Evolutionary conservation across 2,888 invertebrate species (phyloP), one percentile per base, ranked within the genome.

Genomic region (Meganola albula): DNA sequence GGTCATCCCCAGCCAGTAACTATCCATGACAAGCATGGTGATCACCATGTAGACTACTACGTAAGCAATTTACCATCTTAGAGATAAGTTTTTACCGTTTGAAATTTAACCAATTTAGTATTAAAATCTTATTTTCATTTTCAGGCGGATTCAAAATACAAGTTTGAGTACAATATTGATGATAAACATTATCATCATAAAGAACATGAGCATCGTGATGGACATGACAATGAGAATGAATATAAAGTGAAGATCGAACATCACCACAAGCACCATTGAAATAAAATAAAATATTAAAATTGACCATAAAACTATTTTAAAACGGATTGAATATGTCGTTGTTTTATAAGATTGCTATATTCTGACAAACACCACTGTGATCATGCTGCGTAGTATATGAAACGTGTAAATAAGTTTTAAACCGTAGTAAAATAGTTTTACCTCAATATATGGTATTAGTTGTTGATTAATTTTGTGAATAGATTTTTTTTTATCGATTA

Each of bases 121-220:
- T 20, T 7, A 20, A 5, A n/a, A 5, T 5, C 3, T 20, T n/a
- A 20, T n/a, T 20, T 3, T 20, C n/a, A 20, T 20, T 7, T n/a
- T 1, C 48, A 66, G 64, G 48, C 60, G 3, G 47, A 58, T 27
- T 58, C 63, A 3, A 63, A 63, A 31, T 64, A 64, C 40, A 55
- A 59, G 25, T 80, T 75, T 53, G 74, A 68, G 44, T 84, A 83
- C 54, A 74, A 76, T 29, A 84, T 85, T 12, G 58, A 70, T 31
- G 83, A 84, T 49, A 65, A 66, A 8, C 76, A 80, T 54, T 85
- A 86, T 63, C 60, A 69, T 53, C 79, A 82, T 59, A 51, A 53
- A 36, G 74, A 77, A 58, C 63, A 71, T 18, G 86, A 86, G 54
- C 62, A 70, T 43, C 47, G 33, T 13, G 33, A 48, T 10, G 44